phyloP scores from a whole-genome alignment of 2,797 vertebrate species.

The Megaceryle alcyon region DNA sequence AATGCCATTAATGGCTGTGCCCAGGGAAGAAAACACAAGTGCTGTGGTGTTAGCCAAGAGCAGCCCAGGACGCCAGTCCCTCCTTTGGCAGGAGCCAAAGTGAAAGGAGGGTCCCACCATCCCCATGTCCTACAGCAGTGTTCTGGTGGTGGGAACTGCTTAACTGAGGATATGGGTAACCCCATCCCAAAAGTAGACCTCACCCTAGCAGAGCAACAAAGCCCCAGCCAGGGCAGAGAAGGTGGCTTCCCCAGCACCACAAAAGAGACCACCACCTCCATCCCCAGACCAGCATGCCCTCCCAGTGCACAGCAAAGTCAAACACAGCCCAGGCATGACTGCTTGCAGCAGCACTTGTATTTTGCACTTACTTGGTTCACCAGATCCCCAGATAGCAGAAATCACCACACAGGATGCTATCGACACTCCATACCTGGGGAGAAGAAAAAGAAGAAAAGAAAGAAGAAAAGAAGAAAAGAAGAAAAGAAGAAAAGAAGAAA shows the following conservation, averaged over 20 bases:
- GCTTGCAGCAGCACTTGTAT: neutral
- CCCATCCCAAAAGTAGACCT: neutral
- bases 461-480: too few relatives aligned
- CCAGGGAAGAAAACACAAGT: neutral
- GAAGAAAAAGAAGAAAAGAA: too few relatives aligned
- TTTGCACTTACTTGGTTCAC: neutral
- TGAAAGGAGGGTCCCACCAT: neutral
- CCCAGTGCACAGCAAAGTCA: neutral
- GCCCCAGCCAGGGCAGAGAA: neutral
- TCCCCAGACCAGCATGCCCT: neutral
- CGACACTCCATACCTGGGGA: neutral
- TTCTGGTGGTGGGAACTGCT: neutral
- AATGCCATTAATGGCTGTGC: neutral
- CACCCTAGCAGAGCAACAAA: neutral
- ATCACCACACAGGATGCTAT: neutral
- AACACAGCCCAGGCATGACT: neutral
- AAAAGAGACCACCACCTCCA: too few relatives aligned
- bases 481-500: too few relatives aligned
- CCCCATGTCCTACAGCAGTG: fast-evolving
- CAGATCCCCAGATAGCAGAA: neutral
- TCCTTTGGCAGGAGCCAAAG: neutral
- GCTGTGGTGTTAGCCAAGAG: neutral
- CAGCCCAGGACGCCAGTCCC: neutral
- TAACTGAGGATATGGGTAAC: neutral
- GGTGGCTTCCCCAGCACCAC: too few relatives aligned